Conservation (phyloP, 64 coral and sea anemone species). For the Montipora foliosa region DNA sequence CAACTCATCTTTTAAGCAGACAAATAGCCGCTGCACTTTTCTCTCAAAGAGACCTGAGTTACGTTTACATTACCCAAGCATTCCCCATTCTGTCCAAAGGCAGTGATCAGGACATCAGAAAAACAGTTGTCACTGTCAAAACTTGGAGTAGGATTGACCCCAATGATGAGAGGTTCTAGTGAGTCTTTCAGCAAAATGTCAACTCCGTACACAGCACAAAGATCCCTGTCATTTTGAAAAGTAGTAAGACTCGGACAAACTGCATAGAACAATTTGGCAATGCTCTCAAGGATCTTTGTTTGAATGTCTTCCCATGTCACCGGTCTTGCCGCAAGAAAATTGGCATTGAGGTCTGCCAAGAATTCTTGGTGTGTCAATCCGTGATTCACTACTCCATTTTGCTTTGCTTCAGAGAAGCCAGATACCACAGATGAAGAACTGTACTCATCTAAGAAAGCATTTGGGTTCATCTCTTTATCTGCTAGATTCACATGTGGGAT, state of each 20-base stretch:
- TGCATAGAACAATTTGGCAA: conserved; percentile 68
- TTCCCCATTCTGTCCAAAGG: conserved; percentile 37
- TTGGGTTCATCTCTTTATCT: conserved; percentile 34
- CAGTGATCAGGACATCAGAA: conserved; percentile 45
- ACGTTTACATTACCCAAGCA: conserved; percentile 6
- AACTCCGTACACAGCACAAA: conserved; percentile 76
- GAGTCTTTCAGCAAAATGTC: conserved; percentile 61
- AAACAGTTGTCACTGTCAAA: conserved; percentile 56
- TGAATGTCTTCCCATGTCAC: conserved; percentile 66
- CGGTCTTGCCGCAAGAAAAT: conserved; percentile 52
- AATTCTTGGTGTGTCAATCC: conserved; percentile 68
- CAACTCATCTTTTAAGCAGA: too few relatives aligned
- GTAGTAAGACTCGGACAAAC: conserved; percentile 54
- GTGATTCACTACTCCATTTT: conserved; percentile 41
- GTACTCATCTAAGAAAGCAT: conserved; percentile 69
- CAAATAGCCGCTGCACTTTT: not conserved
- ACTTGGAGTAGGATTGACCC: conserved; percentile 43
- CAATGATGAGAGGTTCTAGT: conserved; percentile 56
- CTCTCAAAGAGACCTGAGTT: conserved; percentile 6
- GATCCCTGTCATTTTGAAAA: conserved; percentile 17
- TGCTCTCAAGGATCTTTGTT: conserved; percentile 43
- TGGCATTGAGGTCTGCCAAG: conserved; percentile 35
- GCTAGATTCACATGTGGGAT: conserved; percentile 66
- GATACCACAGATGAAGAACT: conserved; percentile 51
- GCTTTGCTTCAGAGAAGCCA: not conserved